Base-by-base conservation (phyloP, 1,140 invertebrate species). In the Drosophila guanche region DNA sequence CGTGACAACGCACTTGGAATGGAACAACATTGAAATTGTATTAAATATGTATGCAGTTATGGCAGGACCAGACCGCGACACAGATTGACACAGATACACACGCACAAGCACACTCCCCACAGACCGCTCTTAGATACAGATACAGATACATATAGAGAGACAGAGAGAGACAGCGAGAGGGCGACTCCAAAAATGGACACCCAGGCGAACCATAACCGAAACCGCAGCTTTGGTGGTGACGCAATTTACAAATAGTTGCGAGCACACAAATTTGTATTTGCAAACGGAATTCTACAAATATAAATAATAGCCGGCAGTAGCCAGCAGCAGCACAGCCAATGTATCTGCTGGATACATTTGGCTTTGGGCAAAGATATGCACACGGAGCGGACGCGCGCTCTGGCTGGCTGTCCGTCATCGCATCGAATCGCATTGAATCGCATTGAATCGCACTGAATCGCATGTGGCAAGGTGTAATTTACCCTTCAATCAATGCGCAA, bases 401-500 rank as follows among this genome's bases (percentile, higher is more conserved):
- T 46, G 48, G 14, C 16, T 20, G 25, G 23, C 50, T 68, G 65
- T 68, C 65, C 55, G 63, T 76, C 51, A 60, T 42, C 51, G 73
- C 63, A 55, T 76, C 54, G 55, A 55, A 57, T 75, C 48, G 72
- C 53, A 70, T 67, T 46, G 70, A 58, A 56, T 65, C 51, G 48
- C 33, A 51, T 37, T 42, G 54, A 53, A 62, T 75, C 75, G 72
- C 72, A 73, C 76, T 77, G 79, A 84, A 84, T 85, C 78, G 81
- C 83, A 86, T 86, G 81, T 86, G 83, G 81, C 83, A 86, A 86
- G 78, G 67, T 78, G 81, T 86, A 86, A 86, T 86, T 86, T 86
- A 86, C 81, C 81, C 81, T 86, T 86, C 81, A 86, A 88, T 88
- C 81, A 86, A 78, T 86, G 81, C 81, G 66, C 81, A 88, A 76